These are phyloP conservation scores for Melanotaenia trifasciata DNA, from an alignment of 2,797 vertebrate species.

Conservation along the genomic window DNA sequence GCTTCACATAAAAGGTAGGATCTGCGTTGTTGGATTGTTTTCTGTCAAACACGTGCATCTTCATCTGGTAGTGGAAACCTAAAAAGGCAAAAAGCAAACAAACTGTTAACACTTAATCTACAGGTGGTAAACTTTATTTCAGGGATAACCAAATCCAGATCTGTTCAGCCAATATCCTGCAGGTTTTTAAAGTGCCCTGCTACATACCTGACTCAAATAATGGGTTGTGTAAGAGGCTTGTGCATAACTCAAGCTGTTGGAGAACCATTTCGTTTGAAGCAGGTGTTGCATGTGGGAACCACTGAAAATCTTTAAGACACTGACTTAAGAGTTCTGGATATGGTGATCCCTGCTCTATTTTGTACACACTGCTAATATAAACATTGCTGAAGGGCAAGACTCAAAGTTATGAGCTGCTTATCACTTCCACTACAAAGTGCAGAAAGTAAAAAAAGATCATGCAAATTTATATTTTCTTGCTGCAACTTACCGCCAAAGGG, in stretches of 20 bases:
- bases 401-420: constrained; percentile 5
- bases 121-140: background rate
- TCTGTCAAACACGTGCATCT: constrained; percentile 95
- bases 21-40: constrained; percentile 81
- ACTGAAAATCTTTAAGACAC: too few species aligned
- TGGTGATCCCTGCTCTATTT: too few species aligned
- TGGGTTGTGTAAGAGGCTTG: too few species aligned
- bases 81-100: constrained; percentile 6
- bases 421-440: constrained; percentile 10
- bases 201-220: too few species aligned
- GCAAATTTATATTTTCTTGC: background rate
- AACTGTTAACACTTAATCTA: constrained; percentile 17
- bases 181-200: too few species aligned
- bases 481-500: constrained; percentile 89
- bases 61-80: constrained; percentile 98
- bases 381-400: background rate
- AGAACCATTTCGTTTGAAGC: too few species aligned
- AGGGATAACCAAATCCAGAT: too few species aligned
- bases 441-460: background rate
- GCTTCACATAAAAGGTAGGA: constrained; percentile 87
- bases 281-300: too few species aligned
- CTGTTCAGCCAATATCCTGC: too few species aligned
- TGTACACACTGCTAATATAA: background rate
- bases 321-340: too few species aligned
- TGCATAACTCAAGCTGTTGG: too few species aligned